Evolutionary conservation across 2,113 vertebrate genomes (phyloP).

Genomic region (Anseranas semipalmata): DNA sequence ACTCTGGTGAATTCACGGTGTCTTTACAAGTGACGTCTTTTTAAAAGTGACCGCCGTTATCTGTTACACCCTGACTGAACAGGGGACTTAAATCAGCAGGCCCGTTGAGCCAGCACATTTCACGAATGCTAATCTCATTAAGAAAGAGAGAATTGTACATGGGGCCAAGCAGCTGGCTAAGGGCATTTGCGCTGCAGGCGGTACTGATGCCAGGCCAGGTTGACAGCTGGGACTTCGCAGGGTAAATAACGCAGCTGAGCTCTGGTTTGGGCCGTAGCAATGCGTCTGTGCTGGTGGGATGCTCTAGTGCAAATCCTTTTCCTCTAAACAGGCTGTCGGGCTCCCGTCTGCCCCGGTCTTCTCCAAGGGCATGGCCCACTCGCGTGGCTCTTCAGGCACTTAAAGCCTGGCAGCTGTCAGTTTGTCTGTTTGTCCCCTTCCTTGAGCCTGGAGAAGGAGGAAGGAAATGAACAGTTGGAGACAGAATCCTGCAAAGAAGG

Average conservation of each 20-base stretch:
- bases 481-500: background rate
- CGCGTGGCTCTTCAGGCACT: background rate
- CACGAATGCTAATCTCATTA: slow-evolving; percentile 14
- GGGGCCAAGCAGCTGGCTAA: slow-evolving; percentile 48
- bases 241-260: slow-evolving; percentile 26
- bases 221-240: slow-evolving; percentile 41
- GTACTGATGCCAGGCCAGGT: slow-evolving; percentile 36
- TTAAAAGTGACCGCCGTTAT: background rate
- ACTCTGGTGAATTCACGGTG: background rate
- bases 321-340: background rate
- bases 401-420: fast-evolving
- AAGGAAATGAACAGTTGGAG: background rate
- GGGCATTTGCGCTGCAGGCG: slow-evolving; percentile 3
- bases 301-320: background rate
- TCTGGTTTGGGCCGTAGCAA: background rate
- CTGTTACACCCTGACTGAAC: background rate
- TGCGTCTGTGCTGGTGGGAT: background rate
- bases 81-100: background rate
- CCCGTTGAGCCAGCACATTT: slow-evolving; percentile 16
- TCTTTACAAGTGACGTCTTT: background rate
- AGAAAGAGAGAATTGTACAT: slow-evolving; percentile 17
- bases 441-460: background rate
- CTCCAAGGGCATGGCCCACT: background rate
- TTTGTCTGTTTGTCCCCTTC: background rate
- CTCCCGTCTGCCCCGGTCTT: fast-evolving